Evolutionary conservation across 2,797 vertebrate species (phyloP).

Genomic region (Falco peregrinus): DNA sequence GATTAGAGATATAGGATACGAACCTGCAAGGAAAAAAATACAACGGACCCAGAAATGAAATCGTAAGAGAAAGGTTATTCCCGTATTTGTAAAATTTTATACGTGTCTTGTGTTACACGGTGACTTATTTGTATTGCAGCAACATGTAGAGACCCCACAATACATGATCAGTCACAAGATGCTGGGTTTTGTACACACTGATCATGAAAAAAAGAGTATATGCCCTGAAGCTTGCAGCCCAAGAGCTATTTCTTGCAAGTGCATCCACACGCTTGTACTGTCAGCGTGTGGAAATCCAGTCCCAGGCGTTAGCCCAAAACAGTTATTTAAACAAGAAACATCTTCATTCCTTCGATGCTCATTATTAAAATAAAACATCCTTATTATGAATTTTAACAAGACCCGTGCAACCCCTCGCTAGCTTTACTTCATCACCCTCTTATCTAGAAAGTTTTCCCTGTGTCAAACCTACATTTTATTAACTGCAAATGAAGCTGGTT

Average conservation of each 20-base stretch:
- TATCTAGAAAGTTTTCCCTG: neutral
- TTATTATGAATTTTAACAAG: neutral
- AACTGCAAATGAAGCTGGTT: constrained; percentile 6
- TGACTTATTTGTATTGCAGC: neutral
- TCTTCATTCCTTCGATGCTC: neutral
- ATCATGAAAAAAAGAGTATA: neutral
- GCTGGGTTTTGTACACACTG: neutral
- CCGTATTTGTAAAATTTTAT: neutral
- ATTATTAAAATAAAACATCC: neutral
- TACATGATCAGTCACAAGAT: neutral
- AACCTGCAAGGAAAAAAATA: neutral
- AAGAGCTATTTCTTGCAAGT: neutral
- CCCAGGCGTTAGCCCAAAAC: neutral
- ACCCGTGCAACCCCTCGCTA: neutral
- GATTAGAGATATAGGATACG: neutral
- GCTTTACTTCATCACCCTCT: neutral
- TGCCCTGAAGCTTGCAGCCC: neutral
- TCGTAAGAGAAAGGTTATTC: neutral
- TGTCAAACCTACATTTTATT: constrained; percentile 27
- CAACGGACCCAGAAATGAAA: neutral
- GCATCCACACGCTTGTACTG: neutral
- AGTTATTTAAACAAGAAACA: neutral
- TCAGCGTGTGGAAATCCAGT: neutral
- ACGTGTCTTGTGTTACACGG: neutral
- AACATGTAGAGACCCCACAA: neutral